phyloP scores from a whole-genome alignment of 2,888 invertebrate species.

The Lobophora halterata region DNA sequence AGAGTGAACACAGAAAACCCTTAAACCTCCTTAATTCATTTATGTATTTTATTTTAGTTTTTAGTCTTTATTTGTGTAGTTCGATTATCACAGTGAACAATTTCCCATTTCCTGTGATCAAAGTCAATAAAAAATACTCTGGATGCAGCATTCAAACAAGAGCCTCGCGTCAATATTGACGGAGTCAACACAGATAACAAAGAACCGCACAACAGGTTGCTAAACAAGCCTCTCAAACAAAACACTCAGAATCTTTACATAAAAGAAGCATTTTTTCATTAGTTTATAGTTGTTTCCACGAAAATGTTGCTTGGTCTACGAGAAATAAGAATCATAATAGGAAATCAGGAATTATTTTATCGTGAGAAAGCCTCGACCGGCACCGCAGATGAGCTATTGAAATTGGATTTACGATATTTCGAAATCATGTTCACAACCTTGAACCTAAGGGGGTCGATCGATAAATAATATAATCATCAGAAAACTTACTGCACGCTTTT shows the following conservation, averaged over 20 bases:
- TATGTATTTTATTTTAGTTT: too few species aligned
- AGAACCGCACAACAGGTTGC: constrained; percentile 66
- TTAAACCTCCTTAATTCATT: too few species aligned
- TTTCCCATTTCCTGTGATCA: constrained; percentile 24
- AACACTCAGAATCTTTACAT: constrained; percentile 52
- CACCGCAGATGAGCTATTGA: constrained; percentile 57
- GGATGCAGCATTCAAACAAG: constrained; percentile 45
- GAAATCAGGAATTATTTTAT: constrained; percentile 32
- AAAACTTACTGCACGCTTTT: too few species aligned
- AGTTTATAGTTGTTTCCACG: constrained; percentile 30
- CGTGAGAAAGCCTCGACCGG: constrained; percentile 70
- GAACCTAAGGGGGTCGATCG: constrained; percentile 64
- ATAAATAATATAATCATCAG: too few species aligned
- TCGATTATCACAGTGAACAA: constrained; percentile 9
- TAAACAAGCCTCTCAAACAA: constrained; percentile 67
- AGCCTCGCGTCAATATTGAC: constrained; percentile 61
- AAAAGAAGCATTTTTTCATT: constrained; percentile 41
- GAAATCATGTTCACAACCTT: constrained; percentile 73
- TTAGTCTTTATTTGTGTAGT: too few species aligned
- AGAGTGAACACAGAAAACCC: too few species aligned
- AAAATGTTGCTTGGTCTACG: constrained; percentile 37
- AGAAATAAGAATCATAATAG: constrained; percentile 30
- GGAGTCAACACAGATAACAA: constrained; percentile 69
- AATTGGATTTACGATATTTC: constrained; percentile 74
- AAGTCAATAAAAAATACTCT: constrained; percentile 21